These are phyloP conservation scores for Urophycis tenuis DNA, from an alignment of 2,797 vertebrate species.

Conservation along the genomic window DNA sequence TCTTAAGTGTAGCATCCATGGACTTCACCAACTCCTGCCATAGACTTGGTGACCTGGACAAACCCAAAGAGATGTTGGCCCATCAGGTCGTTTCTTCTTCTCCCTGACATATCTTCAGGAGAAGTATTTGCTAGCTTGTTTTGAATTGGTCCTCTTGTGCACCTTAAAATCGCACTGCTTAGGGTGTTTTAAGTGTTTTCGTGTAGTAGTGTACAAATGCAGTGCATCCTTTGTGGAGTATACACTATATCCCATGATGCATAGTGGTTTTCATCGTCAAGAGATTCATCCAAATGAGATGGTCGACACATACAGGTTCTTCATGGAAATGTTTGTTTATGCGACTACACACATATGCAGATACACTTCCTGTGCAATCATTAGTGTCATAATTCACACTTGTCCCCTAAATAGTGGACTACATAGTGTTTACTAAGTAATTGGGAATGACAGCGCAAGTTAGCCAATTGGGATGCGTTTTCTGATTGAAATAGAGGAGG, in stretches of 20 bases:
- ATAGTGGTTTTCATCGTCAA: background rate
- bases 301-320: too few species aligned
- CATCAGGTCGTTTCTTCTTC: background rate
- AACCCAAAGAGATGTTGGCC: slow-evolving; percentile 12
- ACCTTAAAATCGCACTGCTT: too few species aligned
- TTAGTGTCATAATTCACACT: background rate
- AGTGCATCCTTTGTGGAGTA: too few species aligned
- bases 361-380: background rate
- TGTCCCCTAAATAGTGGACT: background rate
- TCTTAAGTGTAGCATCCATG: slow-evolving; percentile 86
- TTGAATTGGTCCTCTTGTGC: background rate
- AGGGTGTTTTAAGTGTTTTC: background rate
- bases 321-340: slow-evolving; percentile 3
- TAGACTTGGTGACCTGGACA: slow-evolving; percentile 82
- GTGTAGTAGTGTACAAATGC: background rate
- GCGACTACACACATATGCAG: background rate
- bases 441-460: background rate
- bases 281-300: background rate
- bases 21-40: slow-evolving; percentile 91
- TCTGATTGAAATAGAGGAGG: background rate
- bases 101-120: too few species aligned
- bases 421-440: background rate
- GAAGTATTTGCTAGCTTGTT: too few species aligned
- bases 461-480: background rate
- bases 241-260: too few species aligned